phyloP scores from a whole-genome alignment of 2,888 invertebrate genomes.

The Minunthozetes semirufus region DNA sequence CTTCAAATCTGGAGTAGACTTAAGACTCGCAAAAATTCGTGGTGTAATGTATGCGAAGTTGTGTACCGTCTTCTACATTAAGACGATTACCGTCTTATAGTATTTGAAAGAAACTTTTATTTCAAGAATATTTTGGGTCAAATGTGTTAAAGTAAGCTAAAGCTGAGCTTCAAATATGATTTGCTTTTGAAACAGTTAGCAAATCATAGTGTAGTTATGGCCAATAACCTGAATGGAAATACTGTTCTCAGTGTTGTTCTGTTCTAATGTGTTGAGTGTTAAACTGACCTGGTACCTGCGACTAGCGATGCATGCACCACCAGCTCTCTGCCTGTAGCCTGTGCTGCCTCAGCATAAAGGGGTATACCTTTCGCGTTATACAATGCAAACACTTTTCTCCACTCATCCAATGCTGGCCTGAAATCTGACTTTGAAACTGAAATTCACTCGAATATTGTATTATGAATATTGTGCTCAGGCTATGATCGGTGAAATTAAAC shows the following conservation, averaged over 20 bases:
- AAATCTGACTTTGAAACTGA: conserved; percentile 29
- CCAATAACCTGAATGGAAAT: conserved; percentile 26
- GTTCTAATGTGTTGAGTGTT: not conserved
- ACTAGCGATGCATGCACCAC: conserved; percentile 23
- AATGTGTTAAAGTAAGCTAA: conserved; percentile 21
- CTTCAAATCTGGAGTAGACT: not conserved
- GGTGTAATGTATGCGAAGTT: not conserved
- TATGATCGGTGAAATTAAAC: conserved; percentile 23
- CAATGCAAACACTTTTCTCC: conserved; percentile 3
- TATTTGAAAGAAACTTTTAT: not conserved
- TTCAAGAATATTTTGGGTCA: conserved; percentile 26
- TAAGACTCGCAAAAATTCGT: no score
- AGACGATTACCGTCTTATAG: no score
- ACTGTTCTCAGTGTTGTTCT: not conserved
- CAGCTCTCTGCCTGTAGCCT: no score
- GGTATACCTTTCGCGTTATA: not conserved
- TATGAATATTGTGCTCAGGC: conserved; percentile 9
- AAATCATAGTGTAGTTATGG: conserved; percentile 11
- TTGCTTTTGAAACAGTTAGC: conserved; percentile 8
- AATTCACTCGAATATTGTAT: conserved; percentile 16
- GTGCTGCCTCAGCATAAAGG: no score
- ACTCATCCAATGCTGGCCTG: conserved; percentile 15
- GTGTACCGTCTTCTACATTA: not conserved
- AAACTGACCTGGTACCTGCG: conserved; percentile 23
- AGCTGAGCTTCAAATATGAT: conserved; percentile 18